Percentiles rank a stretch among this genome's conserved stretches.
These are phyloP conservation scores for Boloria selene DNA, from an alignment of 2,888 invertebrate species.

Conservation along the genomic window DNA sequence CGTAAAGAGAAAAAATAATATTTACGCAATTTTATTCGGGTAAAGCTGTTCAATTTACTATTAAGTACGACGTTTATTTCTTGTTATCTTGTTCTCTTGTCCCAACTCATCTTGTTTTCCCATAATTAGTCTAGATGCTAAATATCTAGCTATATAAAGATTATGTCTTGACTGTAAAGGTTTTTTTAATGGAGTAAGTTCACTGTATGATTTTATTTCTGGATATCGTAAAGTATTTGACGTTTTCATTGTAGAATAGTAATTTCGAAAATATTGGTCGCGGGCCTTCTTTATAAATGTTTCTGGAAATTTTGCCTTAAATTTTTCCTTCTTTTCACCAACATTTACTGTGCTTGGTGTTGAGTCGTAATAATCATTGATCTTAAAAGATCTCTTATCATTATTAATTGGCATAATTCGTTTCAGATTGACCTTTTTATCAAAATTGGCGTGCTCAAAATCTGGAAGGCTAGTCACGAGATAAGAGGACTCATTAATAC, in stretches of 20 bases:
- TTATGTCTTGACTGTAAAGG: constrained; percentile 44
- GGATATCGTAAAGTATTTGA: constrained; percentile 23
- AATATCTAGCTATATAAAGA: constrained; percentile 54
- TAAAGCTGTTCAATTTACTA: background rate
- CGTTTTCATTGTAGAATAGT: constrained; percentile 51
- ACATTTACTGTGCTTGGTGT: constrained; percentile 44
- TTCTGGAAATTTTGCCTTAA: constrained; percentile 49
- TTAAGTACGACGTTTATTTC: constrained; percentile 8
- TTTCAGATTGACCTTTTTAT: constrained; percentile 26
- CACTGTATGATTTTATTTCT: background rate
- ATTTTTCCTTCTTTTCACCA: constrained; percentile 45
- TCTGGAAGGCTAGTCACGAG: constrained; percentile 64
- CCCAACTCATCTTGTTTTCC: constrained; percentile 30
- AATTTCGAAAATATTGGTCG: constrained; percentile 61
- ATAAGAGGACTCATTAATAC: constrained; percentile 63
- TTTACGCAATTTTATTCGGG: too few species aligned
- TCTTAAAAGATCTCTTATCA: constrained; percentile 35
- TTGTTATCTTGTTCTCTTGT: constrained; percentile 11
- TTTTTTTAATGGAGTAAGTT: constrained; percentile 16
- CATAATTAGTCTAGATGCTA: constrained; percentile 53
- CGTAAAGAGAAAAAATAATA: too few species aligned
- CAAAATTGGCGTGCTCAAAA: constrained; percentile 43
- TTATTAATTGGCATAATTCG: constrained; percentile 38
- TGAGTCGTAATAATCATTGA: constrained; percentile 18
- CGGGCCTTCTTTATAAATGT: constrained; percentile 60